Base-by-base conservation (phyloP, 2,888 invertebrate genomes). In the Nudaria mundana region DNA sequence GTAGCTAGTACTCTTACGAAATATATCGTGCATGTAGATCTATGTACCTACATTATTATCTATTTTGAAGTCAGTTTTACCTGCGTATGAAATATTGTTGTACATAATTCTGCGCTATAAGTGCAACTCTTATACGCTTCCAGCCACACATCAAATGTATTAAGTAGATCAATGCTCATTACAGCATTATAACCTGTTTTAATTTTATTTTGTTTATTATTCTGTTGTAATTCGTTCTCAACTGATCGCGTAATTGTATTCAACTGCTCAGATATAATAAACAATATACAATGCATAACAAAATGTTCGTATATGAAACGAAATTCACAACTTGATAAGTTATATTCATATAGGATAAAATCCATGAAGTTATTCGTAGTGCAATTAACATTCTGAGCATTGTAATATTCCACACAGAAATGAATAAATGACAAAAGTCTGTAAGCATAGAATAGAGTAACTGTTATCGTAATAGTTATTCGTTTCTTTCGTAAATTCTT, bases 51-150 rank as follows among this genome's bases (percentile, higher is more conserved):
- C n/a, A n/a, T n/a, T n/a, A n/a, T n/a, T n/a, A n/a, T n/a, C n/a
- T n/a, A n/a, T n/a, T n/a, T n/a, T n/a, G n/a, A n/a, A n/a, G n/a
- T n/a, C n/a, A n/a, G n/a, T 7, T 8, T 35, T 48, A 68, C 72
- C 63, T 72, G 69, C 11, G 52, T 13, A 18, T 61, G 56, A 32
- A 70, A 71, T 14, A 66, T 56, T 2, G 35, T 6, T 33, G 63
- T 66, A 30, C 52, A 65, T 16, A 67, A 20, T 15, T 57, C 52
- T 6, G 62, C 57, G 35, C 49, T 60, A 14, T 59, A 49, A n/a
- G 54, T 52, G 7, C 68, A 42, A 37, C 52, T 63, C 3, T 48
- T 53, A 23, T 70, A 74, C 0, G 66, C 59, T 8, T 40, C 39
- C 5, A 54, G 55, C 70, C 70, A 71, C 41, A 56, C 54, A 18